Evolutionary conservation across 2,888 invertebrate species (phyloP), one percentile per base, ranked within the genome.

Genomic region (Agrotis ipsilon): DNA sequence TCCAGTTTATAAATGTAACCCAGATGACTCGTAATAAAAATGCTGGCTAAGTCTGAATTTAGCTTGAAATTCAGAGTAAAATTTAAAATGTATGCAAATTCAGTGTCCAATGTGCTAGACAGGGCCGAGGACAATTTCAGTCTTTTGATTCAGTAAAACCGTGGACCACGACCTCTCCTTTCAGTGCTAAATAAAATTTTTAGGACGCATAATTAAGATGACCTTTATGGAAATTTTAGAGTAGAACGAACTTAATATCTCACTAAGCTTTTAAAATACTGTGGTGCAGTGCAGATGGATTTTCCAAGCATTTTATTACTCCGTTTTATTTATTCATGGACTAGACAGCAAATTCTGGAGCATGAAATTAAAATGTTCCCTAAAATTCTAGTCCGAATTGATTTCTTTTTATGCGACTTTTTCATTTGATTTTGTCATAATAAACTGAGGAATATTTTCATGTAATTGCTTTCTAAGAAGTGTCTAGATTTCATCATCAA

Each of bases 41-140:
- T 82, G 48, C 57, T 43, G 62, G 62, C 65, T 63, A 58, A 78
- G 75, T 78, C 72, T 68, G 69, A 81, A 81, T 75, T 66, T 68
- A 63, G 72, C 76, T 73, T 78, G 65, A 75, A 82, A 72, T 72
- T 77, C 78, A 67, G 54, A 79, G 82, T 55, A 71, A 82, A 84
- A 85, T 88, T 85, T 84, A 73, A 86, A 89, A 90, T 87, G 74
- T 84, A 90, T 87, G 90, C 83, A 88, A 89, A 89, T 88, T 84
- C 72, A 77, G 72, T 80, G 76, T 83, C 81, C 80, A 83, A 63
- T 77, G 81, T 75, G 72, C 76, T 75, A 63, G 72, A 67, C 65
- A 67, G 54, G 68, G 54, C 68, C 46, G 63, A 58, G 60, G 57
- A 77, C 51, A 75, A 62, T 60, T 80, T 80, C 63, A 73, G 61